Evolutionary conservation across 1,140 invertebrate genomes (phyloP).

Genomic region (Drosophila nigromelanica): DNA sequence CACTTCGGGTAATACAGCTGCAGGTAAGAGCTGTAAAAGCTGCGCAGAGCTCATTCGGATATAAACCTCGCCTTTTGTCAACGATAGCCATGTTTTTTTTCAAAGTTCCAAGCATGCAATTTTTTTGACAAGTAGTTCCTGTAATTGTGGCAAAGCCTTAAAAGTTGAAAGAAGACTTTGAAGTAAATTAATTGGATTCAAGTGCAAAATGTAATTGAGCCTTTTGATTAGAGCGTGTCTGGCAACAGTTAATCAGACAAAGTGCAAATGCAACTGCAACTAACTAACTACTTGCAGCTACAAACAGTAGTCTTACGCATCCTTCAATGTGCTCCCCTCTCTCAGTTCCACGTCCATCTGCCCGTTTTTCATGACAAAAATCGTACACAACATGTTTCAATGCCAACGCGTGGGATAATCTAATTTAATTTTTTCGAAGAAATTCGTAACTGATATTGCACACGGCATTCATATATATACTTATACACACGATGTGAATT

Average conservation of each 20-base stretch:
- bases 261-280: slow-evolving; percentile 33
- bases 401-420: slow-evolving; percentile 44
- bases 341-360: background rate
- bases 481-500: slow-evolving; percentile 16
- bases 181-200: slow-evolving; percentile 36
- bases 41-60: background rate
- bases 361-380: slow-evolving; percentile 22
- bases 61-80: background rate
- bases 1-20: background rate
- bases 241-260: slow-evolving; percentile 36
- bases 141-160: background rate
- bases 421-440: slow-evolving; percentile 63
- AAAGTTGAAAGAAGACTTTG: background rate
- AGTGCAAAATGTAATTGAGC: slow-evolving; percentile 3
- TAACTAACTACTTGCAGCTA: background rate
- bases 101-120: background rate
- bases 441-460: slow-evolving; percentile 33
- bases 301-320: background rate
- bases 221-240: slow-evolving; percentile 18
- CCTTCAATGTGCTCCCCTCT: background rate
- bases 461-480: background rate
- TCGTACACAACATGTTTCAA: slow-evolving; percentile 47
- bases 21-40: background rate
- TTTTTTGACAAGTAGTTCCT: background rate
- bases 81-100: background rate